Evolutionary conservation across 2,113 vertebrate genomes (phyloP).

Genomic region (Sylvietta virens): DNA sequence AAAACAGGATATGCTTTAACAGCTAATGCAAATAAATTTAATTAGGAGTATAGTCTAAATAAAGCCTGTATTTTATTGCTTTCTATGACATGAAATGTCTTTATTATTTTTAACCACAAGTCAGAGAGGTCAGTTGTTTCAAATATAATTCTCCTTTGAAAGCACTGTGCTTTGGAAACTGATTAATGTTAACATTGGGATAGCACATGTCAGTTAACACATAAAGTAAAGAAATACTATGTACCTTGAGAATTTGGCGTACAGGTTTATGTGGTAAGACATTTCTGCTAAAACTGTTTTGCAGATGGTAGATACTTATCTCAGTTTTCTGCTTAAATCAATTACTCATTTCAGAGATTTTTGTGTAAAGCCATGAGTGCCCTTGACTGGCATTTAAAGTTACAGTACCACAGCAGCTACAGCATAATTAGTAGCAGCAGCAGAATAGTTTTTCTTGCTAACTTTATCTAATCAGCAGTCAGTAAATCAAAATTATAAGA

Average conservation of each 20-base stretch:
- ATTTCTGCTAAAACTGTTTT: neutral
- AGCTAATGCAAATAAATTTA: neutral
- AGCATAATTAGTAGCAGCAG: neutral
- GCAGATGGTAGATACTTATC: neutral
- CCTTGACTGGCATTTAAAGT: neutral
- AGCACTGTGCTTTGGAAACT: neutral
- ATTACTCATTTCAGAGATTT: neutral
- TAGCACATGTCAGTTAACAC: neutral
- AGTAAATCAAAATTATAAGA: neutral
- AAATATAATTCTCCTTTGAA: neutral
- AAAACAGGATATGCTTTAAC: neutral
- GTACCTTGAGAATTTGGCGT: neutral
- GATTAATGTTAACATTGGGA: neutral
- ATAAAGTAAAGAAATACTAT: neutral
- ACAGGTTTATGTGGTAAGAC: neutral
- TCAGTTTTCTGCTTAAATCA: neutral
- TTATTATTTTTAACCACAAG: neutral
- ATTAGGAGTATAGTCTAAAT: neutral
- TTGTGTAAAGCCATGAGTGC: neutral
- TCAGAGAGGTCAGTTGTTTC: neutral
- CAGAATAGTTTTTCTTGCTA: neutral
- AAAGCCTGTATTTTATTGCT: neutral
- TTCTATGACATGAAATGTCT: neutral
- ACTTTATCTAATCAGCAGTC: neutral
- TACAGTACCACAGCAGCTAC: neutral